Base-by-base conservation (phyloP, 2,888 invertebrate species). In the Kuschelorhynchus macadamiae region DNA sequence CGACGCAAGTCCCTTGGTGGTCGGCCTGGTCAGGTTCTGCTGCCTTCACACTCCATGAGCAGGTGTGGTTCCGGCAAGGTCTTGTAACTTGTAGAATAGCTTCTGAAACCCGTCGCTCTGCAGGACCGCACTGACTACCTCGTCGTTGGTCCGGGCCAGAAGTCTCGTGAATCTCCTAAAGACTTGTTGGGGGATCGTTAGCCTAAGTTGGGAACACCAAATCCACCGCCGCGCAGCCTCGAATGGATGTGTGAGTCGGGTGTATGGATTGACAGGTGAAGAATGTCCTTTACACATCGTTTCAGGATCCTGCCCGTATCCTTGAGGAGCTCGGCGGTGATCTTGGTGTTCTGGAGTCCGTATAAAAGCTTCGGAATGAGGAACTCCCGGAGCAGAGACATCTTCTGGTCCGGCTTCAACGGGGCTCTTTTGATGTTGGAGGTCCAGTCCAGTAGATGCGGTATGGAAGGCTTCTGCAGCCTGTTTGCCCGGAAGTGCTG, bases 231-330 rank as follows among this genome's bases (percentile, higher is more conserved):
- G 21, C 61, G 11, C 42, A 68, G 7, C 46, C 61, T 71, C 25
- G 70, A 75, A 69, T 70, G 78, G 62, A 74, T 71, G 71, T 50
- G 76, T 74, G 74, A 78, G 78, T 72, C 76, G 67, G 74, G 77
- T 71, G 62, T 79, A 74, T 72, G 78, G 0, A 83, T 83, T 82
- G 84, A 81, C 83, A 86, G 85, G 84, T 86, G 86, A 84, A 86
- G 83, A 76, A 81, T 81, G 7, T 52, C 18, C 36, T 74, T 64
- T 7, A 72, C 62, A 12, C 68, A 14, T 30, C 66, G 25, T 4
- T 52, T 52, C 5, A 70, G 39, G 7, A 66, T 30, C 9, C 61
- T 18, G 30, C 70, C 71, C 1, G 47, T 59, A 9, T 47, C 63
- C 21, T 42, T 41, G 1, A 67, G 64, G 25, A 56, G 18, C 7